Conservation (phyloP, 1,140 invertebrate species). For the Drosophila subobscura region DNA sequence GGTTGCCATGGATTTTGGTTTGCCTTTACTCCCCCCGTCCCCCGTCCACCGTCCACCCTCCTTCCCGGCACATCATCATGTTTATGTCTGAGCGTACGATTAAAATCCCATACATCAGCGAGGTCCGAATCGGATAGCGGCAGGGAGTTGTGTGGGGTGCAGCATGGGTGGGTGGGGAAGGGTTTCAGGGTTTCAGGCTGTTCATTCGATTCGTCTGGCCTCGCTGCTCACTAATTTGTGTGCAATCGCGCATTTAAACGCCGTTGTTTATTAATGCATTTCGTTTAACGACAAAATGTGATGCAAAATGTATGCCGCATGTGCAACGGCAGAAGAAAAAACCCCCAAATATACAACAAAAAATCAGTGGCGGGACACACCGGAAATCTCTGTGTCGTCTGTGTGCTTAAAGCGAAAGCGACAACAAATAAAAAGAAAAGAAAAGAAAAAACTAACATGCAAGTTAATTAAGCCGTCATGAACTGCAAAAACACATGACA, state of each 20-base stretch:
- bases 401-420: conserved; percentile 5
- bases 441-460: conserved; percentile 46
- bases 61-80: conserved; percentile 32
- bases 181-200: conserved; percentile 2
- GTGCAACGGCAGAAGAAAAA: neutral
- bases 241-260: conserved; percentile 72
- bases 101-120: conserved; percentile 75
- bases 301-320: conserved; percentile 44
- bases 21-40: conserved; percentile 22
- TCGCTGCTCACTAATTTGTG: conserved; percentile 63
- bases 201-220: conserved; percentile 51
- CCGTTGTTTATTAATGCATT: conserved; percentile 72
- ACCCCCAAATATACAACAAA: conserved; percentile 3
- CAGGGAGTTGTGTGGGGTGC: neutral
- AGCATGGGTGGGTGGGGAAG: neutral
- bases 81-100: conserved; percentile 74
- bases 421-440: neutral
- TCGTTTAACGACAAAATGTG: conserved; percentile 52
- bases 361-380: no score
- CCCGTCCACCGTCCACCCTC: no score
- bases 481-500: conserved; percentile 65
- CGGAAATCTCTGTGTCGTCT: conserved; percentile 13
- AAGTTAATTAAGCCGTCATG: conserved; percentile 67
- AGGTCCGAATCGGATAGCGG: conserved; percentile 36
- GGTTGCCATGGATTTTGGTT: conserved; percentile 71